phyloP scores from a whole-genome alignment of 2,888 invertebrate species.

The Drosophila paucipuncta region DNA sequence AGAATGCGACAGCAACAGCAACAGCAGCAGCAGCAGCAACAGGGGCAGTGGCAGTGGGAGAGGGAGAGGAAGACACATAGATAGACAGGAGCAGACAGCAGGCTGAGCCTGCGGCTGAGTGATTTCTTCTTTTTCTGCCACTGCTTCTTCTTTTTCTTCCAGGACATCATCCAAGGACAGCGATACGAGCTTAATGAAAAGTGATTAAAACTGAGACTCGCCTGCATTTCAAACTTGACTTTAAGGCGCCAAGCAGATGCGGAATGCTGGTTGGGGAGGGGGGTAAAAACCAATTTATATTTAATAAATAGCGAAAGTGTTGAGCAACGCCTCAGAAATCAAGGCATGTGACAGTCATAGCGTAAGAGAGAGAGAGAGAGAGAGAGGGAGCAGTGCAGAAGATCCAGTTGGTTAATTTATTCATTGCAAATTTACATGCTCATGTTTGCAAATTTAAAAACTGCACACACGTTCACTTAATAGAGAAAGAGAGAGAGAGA shows the following conservation, averaged over 20 bases:
- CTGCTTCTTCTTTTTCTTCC: background rate
- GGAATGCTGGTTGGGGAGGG: background rate
- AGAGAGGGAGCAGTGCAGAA: constrained; percentile 27
- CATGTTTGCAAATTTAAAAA: constrained; percentile 80
- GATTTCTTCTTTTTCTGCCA: constrained; percentile 44
- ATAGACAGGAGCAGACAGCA: constrained; percentile 17
- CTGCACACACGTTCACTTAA: constrained; percentile 45
- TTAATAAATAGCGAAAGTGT: constrained; percentile 78
- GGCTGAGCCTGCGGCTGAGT: constrained; percentile 54
- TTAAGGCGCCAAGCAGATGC: constrained; percentile 22
- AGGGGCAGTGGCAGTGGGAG: background rate
- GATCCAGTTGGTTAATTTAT: constrained; percentile 69
- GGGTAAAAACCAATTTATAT: constrained; percentile 65
- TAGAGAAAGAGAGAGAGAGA: constrained; percentile 13
- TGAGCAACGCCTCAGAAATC: constrained; percentile 45
- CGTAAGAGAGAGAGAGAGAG: background rate
- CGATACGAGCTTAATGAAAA: constrained; percentile 65
- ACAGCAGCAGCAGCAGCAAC: background rate
- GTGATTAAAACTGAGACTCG: constrained; percentile 66
- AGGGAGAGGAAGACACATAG: background rate
- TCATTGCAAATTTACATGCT: constrained; percentile 80
- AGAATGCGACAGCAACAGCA: constrained; percentile 22
- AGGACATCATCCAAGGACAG: constrained; percentile 51
- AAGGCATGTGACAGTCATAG: background rate
- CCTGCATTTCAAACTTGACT: constrained; percentile 35